These are phyloP conservation scores for Stenodera caucasica DNA, from an alignment of 2,888 invertebrate genomes.

Conservation along the genomic window DNA sequence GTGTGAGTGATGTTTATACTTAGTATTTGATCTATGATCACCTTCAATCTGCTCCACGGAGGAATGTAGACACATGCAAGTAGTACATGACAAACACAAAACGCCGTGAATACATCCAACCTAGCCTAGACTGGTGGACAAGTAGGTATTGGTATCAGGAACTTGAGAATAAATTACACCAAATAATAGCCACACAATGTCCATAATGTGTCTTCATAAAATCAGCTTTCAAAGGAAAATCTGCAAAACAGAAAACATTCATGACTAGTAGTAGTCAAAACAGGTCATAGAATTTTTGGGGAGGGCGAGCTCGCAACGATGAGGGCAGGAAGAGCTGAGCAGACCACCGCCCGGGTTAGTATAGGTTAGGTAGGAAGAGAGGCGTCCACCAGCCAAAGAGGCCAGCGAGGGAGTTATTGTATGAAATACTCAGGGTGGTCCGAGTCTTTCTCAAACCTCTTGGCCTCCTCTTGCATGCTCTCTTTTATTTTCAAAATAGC, in stretches of 20 bases:
- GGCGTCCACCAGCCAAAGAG: conserved; percentile 56
- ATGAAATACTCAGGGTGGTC: conserved; percentile 97
- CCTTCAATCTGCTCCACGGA: conserved; percentile 46
- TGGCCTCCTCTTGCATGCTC: conserved; percentile 99
- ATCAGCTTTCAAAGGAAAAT: conserved; percentile 57
- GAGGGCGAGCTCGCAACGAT: conserved; percentile 42
- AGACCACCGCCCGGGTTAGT: conserved; percentile 58
- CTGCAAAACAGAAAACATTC: conserved; percentile 57
- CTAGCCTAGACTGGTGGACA: conserved; percentile 55
- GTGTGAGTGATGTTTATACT: conserved; percentile 23
- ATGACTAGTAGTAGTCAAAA: conserved; percentile 47
- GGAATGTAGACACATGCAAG: conserved; percentile 52
- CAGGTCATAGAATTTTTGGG: conserved; percentile 17
- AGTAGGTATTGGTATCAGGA: conserved; percentile 41
- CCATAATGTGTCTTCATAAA: conserved; percentile 37
- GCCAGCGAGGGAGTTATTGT: conserved; percentile 72
- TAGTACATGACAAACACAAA: conserved; percentile 41
- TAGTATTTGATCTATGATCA: conserved; percentile 33
- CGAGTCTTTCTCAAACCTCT: conserved; percentile 97
- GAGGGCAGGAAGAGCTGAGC: conserved; percentile 53
- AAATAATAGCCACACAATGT: conserved; percentile 38
- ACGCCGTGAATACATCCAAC: conserved; percentile 50
- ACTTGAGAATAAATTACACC: conserved; percentile 41
- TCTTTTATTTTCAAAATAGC: conserved; percentile 99
- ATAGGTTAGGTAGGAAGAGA: conserved; percentile 55